Base-by-base conservation (phyloP, 2,113 vertebrate species). In the Catharus minimus region DNA sequence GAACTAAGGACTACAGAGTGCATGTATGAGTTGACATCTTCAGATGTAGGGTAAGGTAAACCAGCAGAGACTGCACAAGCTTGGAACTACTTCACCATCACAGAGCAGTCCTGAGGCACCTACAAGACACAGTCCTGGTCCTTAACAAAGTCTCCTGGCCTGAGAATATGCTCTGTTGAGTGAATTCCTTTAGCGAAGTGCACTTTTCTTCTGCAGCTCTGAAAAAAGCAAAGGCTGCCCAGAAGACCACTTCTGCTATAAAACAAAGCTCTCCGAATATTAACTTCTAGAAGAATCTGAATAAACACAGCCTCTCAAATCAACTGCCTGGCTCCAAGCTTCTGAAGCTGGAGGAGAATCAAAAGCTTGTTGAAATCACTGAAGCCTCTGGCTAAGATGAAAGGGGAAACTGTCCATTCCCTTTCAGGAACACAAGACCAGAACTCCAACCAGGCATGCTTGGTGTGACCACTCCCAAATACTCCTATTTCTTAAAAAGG, bases 361-460 rank as follows among this genome's bases (percentile, higher is more conserved):
- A 84, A 85, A 88, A 90, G 27, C 56, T 82, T 78, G 15, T 15
- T 83, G 52, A 76, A 75, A 76, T 58, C 26, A 23, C 64, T 85
- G 69, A 87, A 86, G 72, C 38, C 58, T 91, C 60, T 92, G 23
- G 38, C 47, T 89, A 71, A 79, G 90, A 82, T 30, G 47, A 58
- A 78, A 81, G 39, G 33, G 60, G 44, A 93, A 95, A 60, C 32
- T 65, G 58, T 50, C 71, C 1, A 0, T 36, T 43, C 30, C 55
- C 36, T 50, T 80, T 86, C 55, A 95, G 64, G 60, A 89, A 81
- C 92, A 91, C 53, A 82, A 73, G 82, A 64, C 10, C 41, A 86
- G 38, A 93, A 52, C 30, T 50, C 77, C 43, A 74, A 36, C 8
- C 44, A 69, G 60, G 55, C 32, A 66, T 21, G 61, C 32, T 33